Conservation (phyloP, 2,113 vertebrate genomes). For the Caranx ignobilis region DNA sequence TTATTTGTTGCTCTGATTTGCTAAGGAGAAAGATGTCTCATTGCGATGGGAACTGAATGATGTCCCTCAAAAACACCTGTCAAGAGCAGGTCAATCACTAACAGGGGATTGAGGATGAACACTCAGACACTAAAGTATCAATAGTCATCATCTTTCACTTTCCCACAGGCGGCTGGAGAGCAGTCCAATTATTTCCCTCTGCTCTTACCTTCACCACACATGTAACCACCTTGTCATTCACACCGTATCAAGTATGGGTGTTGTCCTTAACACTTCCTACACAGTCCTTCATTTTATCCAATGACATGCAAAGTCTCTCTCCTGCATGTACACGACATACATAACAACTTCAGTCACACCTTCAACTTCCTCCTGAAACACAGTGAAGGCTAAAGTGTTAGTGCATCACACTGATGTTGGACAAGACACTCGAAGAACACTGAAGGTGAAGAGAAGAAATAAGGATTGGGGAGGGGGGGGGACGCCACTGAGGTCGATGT, state of each 20-base stretch:
- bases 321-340: background rate
- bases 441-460: slow-evolving; percentile 1
- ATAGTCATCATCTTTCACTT: slow-evolving; percentile 25
- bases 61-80: background rate
- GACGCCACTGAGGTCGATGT: slow-evolving; percentile 8
- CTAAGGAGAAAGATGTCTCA: background rate
- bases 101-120: slow-evolving; percentile 2
- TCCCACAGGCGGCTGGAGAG: slow-evolving; percentile 16
- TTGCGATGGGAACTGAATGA: background rate
- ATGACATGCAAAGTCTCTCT: background rate
- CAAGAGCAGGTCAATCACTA: slow-evolving; percentile 31
- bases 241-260: background rate
- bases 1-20: slow-evolving; percentile 13
- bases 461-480: background rate
- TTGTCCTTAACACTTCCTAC: background rate
- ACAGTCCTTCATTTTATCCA: background rate
- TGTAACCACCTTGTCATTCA: background rate
- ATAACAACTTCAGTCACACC: background rate
- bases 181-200: slow-evolving; percentile 38
- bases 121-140: slow-evolving; percentile 33
- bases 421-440: slow-evolving; percentile 15
- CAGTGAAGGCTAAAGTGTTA: background rate
- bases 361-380: background rate
- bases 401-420: background rate
- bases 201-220: background rate